These are phyloP conservation scores for Syncerus caffer DNA, from an alignment of 2,797 vertebrate genomes.

Conservation along the genomic window DNA sequence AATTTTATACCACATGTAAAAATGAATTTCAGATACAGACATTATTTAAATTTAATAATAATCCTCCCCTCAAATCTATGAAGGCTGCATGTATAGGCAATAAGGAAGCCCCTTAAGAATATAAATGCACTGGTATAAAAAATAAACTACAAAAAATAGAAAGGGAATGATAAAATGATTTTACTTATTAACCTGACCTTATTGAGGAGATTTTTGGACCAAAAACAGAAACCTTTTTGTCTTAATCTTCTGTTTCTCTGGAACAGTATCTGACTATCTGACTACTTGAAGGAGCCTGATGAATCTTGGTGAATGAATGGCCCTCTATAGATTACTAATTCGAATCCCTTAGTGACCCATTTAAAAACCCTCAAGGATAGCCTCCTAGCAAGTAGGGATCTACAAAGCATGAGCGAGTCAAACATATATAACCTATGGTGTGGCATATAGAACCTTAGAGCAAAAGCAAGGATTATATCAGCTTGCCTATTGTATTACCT, in stretches of 20 bases:
- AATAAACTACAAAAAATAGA: background rate
- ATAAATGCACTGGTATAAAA: background rate
- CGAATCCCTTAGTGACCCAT: background rate
- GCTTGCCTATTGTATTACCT: background rate
- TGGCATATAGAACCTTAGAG: background rate
- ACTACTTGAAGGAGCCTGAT: background rate
- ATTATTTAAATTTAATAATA: background rate
- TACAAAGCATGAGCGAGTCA: background rate
- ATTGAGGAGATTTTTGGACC: background rate
- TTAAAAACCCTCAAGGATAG: background rate
- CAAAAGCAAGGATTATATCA: background rate
- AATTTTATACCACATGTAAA: background rate
- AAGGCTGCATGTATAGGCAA: background rate
- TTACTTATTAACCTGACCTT: background rate
- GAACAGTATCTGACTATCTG: background rate
- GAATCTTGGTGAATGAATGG: constrained; percentile 7
- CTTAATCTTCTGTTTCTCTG: background rate
- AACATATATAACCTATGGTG: background rate
- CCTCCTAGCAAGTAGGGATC: background rate
- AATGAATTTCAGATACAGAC: background rate
- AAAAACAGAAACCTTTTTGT: background rate
- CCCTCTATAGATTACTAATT: background rate
- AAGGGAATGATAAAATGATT: background rate
- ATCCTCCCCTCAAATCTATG: background rate
- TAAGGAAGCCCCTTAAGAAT: background rate